phyloP scores from a whole-genome alignment of 2,113 vertebrate genomes.

The Mastomys coucha region DNA sequence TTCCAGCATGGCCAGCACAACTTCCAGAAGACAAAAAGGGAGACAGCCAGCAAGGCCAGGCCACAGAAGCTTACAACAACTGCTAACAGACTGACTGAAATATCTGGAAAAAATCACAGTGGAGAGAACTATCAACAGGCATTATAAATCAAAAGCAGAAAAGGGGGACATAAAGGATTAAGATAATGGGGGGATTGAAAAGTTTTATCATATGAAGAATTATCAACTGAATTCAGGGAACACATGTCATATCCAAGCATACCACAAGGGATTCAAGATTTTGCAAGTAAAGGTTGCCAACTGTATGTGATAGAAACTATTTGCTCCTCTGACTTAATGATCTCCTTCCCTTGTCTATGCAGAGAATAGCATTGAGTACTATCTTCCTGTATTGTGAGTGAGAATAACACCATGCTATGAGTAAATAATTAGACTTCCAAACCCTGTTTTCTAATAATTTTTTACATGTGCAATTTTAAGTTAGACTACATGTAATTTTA shows the following conservation, averaged over 20 bases:
- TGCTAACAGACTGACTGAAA: slow-evolving; percentile 98
- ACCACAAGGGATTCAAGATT: background rate
- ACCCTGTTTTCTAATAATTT: background rate
- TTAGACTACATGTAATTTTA: background rate
- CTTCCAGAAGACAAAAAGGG: slow-evolving; percentile 99
- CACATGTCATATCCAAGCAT: background rate
- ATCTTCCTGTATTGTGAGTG: background rate
- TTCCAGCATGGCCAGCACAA: slow-evolving; percentile 98
- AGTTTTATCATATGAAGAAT: background rate
- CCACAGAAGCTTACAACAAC: slow-evolving; percentile 99
- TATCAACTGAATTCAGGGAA: background rate
- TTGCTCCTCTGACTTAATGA: slow-evolving; percentile 20
- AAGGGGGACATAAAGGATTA: background rate
- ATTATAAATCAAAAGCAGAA: background rate
- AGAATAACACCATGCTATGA: background rate
- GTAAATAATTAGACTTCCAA: background rate
- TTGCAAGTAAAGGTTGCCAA: background rate
- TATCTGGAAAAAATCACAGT: slow-evolving; percentile 89
- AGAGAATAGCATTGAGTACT: background rate
- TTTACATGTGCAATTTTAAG: background rate
- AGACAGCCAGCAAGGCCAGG: slow-evolving; percentile 96
- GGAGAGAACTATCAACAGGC: slow-evolving; percentile 4
- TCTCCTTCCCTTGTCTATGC: background rate
- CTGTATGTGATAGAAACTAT: background rate
- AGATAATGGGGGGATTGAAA: background rate